A percentile compares a stretch with the other conserved stretches of the same genome.
These are phyloP conservation scores for Tenthredo amoena DNA, from an alignment of 2,888 invertebrate genomes.

Conservation along the genomic window DNA sequence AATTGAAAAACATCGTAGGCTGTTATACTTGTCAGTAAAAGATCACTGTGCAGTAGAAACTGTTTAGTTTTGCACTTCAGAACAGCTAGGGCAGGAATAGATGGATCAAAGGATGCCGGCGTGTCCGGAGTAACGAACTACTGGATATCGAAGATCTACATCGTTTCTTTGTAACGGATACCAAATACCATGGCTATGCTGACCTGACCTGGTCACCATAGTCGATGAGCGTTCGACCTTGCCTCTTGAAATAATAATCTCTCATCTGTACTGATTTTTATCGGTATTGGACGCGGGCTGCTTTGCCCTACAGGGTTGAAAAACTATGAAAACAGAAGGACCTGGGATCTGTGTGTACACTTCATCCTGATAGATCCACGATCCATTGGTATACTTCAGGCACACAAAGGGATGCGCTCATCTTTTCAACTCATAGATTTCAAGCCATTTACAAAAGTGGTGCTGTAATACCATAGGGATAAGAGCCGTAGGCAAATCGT, in stretches of 20 bases:
- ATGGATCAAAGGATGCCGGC: constrained; percentile 27
- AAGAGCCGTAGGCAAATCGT: not conserved
- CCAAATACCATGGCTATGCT: not conserved
- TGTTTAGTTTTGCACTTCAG: constrained; percentile 14
- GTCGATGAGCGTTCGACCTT: constrained; percentile 39
- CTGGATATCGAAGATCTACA: constrained; percentile 34
- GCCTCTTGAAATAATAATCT: constrained; percentile 7
- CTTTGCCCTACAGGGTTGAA: not conserved
- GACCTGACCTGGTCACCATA: not conserved
- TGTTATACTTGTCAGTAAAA: not conserved
- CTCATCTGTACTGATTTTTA: not conserved
- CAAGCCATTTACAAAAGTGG: not conserved
- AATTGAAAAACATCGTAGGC: not conserved
- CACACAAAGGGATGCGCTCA: constrained; percentile 23
- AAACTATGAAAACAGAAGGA: constrained; percentile 5
- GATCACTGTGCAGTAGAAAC: not conserved
- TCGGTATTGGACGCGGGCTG: not conserved
- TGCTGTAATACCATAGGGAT: not conserved
- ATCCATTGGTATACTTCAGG: not conserved
- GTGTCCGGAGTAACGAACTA: constrained; percentile 22
- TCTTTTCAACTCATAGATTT: constrained; percentile 17
- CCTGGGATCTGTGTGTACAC: not conserved
- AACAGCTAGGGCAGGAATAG: not conserved
- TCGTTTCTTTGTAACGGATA: constrained; percentile 37
- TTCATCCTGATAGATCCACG: not conserved